Base-by-base conservation (phyloP, 2,113 vertebrate genomes). In the Scatophagus argus region DNA sequence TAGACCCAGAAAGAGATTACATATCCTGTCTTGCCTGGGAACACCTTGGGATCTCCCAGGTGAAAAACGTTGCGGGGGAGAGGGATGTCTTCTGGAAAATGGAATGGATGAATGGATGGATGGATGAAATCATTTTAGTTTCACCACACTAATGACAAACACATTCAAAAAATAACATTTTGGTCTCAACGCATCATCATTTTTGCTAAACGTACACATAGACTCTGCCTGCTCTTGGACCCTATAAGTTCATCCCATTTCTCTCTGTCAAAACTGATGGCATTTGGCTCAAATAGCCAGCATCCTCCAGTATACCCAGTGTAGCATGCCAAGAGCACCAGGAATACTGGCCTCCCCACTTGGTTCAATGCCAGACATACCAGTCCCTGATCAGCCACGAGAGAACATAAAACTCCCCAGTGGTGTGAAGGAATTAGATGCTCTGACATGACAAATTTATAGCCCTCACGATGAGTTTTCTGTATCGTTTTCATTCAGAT, bases 181-280 rank as follows among this genome's bases (percentile, higher is more conserved):
- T 17, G 3, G 29, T 58, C 29, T 54, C 46, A 60, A 32, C 52
- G 71, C 38, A 49, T 69, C 29, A 46, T 81, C 0, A 38, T 78
- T 62, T 19, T 36, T 31, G 41, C 23, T 59, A 49, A 67, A 52
- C 31, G 54, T 1, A n/a, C 34, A 32, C 8, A 2, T 44, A 46
- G 19, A 39, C 14, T n/a, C 32, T 46, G 38, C 32, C 23, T 61
- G 9, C 27, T 34, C 41, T 39, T 39, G 51, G 76, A 34, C 64
- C 11, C 8, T 23, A 56, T 56, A 13, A 68, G 58, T 32, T 34
- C 8, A 23, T 47, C 25, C 38, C 66, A 82, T 82, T 59, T 43
- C 47, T 81, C 77, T 70, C 58, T 82, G 82, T 88, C 75, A 82
- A 23, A 68, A 67, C 29, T 62, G 17, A 63, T 75, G 49, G 70